Conservation (phyloP, 2,797 vertebrate species). For the Mormyrops attenuatus region DNA sequence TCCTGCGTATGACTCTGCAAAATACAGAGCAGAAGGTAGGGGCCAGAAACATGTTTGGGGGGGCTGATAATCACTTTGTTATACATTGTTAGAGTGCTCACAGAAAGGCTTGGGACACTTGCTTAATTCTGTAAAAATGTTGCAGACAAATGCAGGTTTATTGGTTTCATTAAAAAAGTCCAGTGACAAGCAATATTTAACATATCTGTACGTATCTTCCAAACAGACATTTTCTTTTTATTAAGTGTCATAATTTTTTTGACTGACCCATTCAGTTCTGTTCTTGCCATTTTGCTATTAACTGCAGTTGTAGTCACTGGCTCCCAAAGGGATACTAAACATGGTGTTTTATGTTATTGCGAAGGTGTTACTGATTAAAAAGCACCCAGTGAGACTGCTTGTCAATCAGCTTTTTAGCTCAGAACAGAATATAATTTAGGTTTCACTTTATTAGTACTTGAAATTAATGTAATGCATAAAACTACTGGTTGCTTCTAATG, state of each 20-base stretch:
- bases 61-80: background rate
- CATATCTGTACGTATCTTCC: background rate
- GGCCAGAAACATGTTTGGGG: background rate
- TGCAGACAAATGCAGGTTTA: background rate
- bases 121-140: background rate
- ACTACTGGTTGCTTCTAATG: background rate
- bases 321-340: background rate
- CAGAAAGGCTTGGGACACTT: background rate
- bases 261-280: background rate
- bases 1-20: constrained; percentile 87
- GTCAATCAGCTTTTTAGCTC: background rate
- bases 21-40: constrained; percentile 84
- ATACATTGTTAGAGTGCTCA: background rate
- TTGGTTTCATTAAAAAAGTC: background rate
- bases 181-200: background rate
- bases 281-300: background rate
- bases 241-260: background rate
- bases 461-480: background rate
- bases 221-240: background rate
- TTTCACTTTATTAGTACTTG: background rate
- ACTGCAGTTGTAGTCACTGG: background rate
- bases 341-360: background rate
- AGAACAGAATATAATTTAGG: background rate
- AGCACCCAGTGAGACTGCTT: background rate
- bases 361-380: background rate